Evolutionary conservation across 92 coral and sea anemone genomes (phyloP), one percentile per base, ranked within the genome.

Genomic region (Ricordea florida): DNA sequence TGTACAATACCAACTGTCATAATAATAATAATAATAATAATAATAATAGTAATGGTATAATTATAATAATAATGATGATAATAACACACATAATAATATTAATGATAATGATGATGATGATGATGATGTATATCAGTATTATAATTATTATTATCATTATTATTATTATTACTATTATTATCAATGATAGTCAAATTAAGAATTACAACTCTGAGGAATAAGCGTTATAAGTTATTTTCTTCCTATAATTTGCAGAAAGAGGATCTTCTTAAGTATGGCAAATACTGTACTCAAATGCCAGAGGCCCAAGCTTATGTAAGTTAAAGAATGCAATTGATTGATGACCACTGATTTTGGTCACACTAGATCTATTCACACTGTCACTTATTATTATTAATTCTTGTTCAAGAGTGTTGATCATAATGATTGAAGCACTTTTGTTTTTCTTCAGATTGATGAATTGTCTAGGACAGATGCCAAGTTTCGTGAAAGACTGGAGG

Each of bases 281-380:
- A 96, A 76, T 96, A 90, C 55, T 96, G 99, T 72, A 82, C 97
- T 66, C 82, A 92, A 79, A 96, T 96, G 99, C 94, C 89, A 14
- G 89, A 87, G 24, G 99, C 99, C 8, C 99, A 96, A 72, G 69
- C 66, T 31, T 81, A 89, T 79, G 99, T 94, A 78, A 87, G 97
- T 52, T n/a, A 24, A 10, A 0, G 0, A 1, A 7, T 3, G 14
- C 17, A 15, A 6, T 57, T 57, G 6, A 0, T 7, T 25, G 16
- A n/a, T n/a, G n/a, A 23, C n/a, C 25, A 50, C 18, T 21, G 55
- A 24, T 16, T 28, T 5, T 28, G 13, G 10, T 24, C 17, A n/a
- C 5, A 1, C 51, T 6, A 6, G 10, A 13, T 27, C 4, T 9
- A 27, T 51, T 3, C 17, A 27, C n/a, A n/a, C n/a, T n/a, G n/a